phyloP scores from a whole-genome alignment of 2,797 vertebrate species.

The Gymnothorax reevesii region DNA sequence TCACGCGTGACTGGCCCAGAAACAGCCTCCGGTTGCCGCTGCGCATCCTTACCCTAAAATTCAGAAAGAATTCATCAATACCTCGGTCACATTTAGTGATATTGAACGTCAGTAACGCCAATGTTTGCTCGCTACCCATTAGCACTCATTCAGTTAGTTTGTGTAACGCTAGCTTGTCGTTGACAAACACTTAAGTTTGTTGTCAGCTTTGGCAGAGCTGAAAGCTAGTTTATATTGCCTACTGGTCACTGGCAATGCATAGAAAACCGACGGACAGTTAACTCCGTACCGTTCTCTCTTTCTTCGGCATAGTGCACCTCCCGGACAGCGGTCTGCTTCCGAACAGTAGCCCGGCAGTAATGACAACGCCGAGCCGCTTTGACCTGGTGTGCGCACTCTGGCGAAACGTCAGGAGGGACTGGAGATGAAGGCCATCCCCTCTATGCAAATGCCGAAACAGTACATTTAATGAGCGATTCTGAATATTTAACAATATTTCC shows the following conservation, averaged over 20 bases:
- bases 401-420: not conserved
- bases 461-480: not conserved
- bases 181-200: no score
- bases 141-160: not conserved
- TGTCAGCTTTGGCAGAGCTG: not conserved
- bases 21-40: constrained; percentile 37
- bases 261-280: not conserved
- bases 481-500: not conserved
- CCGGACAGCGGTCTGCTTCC: constrained; percentile 1
- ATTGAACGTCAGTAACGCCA: not conserved
- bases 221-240: not conserved
- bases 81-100: not conserved
- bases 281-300: constrained; percentile 51
- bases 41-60: constrained; percentile 51
- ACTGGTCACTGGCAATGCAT: not conserved
- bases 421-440: not conserved
- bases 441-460: not conserved
- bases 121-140: not conserved
- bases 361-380: not conserved
- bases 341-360: not conserved
- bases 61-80: not conserved
- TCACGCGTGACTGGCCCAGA: constrained; percentile 70
- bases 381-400: not conserved
- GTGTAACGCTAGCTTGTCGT: not conserved
- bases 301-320: constrained; percentile 53